Conservation (phyloP, 2,797 vertebrate species). For the Acanthornis magna region DNA sequence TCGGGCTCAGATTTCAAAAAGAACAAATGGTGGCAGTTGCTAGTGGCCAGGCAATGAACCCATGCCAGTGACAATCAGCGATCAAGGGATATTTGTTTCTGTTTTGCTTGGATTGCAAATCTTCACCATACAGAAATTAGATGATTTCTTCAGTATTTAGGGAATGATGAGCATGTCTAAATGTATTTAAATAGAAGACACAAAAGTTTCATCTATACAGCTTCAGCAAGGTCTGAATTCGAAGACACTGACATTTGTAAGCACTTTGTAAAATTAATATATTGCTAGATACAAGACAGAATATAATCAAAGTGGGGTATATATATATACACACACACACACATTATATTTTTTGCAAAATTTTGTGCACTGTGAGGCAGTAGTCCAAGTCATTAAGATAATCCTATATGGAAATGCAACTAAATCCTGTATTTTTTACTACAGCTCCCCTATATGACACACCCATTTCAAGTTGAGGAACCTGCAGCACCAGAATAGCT, state of each 20-base stretch:
- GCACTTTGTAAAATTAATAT: background rate
- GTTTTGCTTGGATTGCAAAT: background rate
- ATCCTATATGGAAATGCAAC: background rate
- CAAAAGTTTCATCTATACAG: background rate
- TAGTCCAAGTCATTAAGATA: background rate
- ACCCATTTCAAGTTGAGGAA: background rate
- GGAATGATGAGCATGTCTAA: background rate
- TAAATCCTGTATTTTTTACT: background rate
- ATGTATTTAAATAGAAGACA: background rate
- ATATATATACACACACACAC: background rate
- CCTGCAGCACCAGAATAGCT: background rate
- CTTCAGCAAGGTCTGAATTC: background rate
- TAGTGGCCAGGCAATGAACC: background rate
- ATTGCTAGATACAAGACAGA: background rate
- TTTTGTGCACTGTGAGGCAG: background rate
- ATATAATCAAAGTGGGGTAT: background rate
- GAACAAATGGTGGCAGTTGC: background rate
- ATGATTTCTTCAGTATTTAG: background rate
- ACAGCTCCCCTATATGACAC: background rate
- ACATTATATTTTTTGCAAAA: background rate
- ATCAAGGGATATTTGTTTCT: background rate
- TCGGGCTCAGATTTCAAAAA: background rate
- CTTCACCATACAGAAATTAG: background rate
- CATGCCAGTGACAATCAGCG: fast-evolving
- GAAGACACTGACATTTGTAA: background rate